A percentile compares a stretch with the other conserved stretches of the same genome.
These are phyloP conservation scores for Lasiommata megera DNA, from an alignment of 2,888 invertebrate genomes.

Conservation along the genomic window DNA sequence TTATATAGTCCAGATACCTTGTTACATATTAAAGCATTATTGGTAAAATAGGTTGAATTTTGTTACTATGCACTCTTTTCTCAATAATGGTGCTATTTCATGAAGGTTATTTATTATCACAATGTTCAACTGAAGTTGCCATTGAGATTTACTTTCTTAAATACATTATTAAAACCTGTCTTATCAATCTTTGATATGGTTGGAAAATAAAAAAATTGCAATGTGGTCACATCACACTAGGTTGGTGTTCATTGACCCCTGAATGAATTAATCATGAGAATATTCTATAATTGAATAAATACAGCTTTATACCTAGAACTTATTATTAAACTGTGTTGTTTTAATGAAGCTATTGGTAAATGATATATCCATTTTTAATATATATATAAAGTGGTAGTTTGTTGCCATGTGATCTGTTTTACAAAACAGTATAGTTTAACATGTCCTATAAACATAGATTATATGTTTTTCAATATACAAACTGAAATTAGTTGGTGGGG, in stretches of 20 bases:
- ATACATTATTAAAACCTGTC: background rate
- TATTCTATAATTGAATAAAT: constrained; percentile 4
- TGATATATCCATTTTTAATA: background rate
- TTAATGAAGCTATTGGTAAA: background rate
- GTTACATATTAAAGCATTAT: background rate
- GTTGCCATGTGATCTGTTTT: background rate
- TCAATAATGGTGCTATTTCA: background rate
- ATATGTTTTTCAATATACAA: background rate
- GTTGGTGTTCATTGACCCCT: constrained; percentile 30
- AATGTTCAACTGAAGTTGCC: background rate
- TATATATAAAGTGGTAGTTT: background rate
- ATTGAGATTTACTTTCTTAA: background rate
- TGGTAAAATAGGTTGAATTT: background rate
- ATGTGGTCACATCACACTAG: constrained; percentile 26
- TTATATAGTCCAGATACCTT: background rate
- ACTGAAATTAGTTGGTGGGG: too few relatives aligned
- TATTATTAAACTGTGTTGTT: background rate
- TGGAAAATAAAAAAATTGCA: constrained; percentile 2
- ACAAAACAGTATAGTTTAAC: background rate
- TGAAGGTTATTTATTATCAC: background rate
- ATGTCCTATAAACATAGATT: background rate
- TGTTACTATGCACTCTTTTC: background rate
- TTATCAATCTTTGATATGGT: background rate
- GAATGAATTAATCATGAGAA: constrained; percentile 29
- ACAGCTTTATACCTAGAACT: background rate